phyloP scores from a whole-genome alignment of 2,113 vertebrate genomes.

The crab-eating macaque (Macaca fascicularis) region DNA sequence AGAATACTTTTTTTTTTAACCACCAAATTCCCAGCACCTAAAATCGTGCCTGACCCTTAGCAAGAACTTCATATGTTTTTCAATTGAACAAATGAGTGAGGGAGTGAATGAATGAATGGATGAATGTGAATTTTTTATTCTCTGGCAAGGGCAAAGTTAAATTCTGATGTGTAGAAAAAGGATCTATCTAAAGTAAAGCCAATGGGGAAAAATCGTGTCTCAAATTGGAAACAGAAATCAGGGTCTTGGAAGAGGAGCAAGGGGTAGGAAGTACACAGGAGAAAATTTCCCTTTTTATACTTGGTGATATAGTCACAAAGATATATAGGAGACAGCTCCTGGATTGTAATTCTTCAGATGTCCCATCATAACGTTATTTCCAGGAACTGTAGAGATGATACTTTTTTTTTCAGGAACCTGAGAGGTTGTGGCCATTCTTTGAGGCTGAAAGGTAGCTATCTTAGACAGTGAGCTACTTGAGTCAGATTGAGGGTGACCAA shows the following conservation, averaged over 20 bases:
- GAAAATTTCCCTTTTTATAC: background rate
- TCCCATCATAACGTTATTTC: background rate
- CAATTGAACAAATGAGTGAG: background rate
- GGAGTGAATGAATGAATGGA: background rate
- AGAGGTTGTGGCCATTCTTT: background rate
- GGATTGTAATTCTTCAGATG: background rate
- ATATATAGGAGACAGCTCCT: background rate
- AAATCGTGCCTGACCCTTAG: background rate
- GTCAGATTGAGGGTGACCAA: background rate
- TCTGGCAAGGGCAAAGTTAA: background rate
- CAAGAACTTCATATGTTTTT: background rate
- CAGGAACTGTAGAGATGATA: background rate
- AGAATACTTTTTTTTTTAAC: background rate
- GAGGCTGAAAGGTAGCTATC: background rate
- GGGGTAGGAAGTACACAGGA: background rate
- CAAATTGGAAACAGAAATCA: background rate
- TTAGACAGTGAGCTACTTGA: background rate
- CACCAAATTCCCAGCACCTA: background rate
- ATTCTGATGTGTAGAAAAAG: background rate
- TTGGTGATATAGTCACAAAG: background rate
- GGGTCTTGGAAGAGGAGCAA: rapidly evolving
- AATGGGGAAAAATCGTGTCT: background rate
- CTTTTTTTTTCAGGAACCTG: background rate
- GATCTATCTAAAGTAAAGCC: background rate
- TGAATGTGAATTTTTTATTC: background rate